A percentile compares a stretch with the other conserved stretches of the same genome.
Conservation (phyloP, 2,113 vertebrate species). For the Zosterops borbonicus region DNA sequence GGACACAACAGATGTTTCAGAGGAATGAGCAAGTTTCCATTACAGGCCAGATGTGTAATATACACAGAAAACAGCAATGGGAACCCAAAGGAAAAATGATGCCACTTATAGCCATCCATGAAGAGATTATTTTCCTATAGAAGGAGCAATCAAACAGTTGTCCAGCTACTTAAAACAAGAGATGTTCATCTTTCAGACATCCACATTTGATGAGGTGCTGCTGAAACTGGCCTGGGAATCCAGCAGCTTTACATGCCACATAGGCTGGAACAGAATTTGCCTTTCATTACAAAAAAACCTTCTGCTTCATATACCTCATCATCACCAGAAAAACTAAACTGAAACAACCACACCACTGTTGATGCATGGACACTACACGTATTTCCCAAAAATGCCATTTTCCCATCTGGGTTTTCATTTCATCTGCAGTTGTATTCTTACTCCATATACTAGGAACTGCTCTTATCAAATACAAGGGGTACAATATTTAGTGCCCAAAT, state of each 20-base stretch:
- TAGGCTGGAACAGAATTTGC: background rate
- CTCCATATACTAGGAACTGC: background rate
- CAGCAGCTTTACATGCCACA: background rate
- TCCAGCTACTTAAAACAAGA: slow-evolving; percentile 48
- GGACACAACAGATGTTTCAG: slow-evolving; percentile 46
- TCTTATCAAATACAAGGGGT: background rate
- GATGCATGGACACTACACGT: background rate
- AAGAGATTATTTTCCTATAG: slow-evolving; percentile 61
- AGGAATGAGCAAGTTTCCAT: slow-evolving; percentile 52
- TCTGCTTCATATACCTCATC: background rate
- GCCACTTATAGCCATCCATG: slow-evolving; percentile 48
- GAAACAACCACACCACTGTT: background rate
- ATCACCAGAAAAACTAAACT: background rate
- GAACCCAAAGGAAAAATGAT: slow-evolving; percentile 64
- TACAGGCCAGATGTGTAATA: slow-evolving; percentile 60
- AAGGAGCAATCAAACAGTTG: slow-evolving; percentile 59
- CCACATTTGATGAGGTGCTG: background rate
- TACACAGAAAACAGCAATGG: slow-evolving; percentile 41
- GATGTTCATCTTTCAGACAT: slow-evolving; percentile 35
- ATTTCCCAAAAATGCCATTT: background rate
- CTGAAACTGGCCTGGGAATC: background rate
- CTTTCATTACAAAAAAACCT: background rate
- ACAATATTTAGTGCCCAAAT: background rate
- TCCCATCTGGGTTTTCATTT: background rate
- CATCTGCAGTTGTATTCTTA: background rate